Evolutionary conservation across 2,797 vertebrate species (phyloP).

Genomic region (Erpetoichthys calabaricus): DNA sequence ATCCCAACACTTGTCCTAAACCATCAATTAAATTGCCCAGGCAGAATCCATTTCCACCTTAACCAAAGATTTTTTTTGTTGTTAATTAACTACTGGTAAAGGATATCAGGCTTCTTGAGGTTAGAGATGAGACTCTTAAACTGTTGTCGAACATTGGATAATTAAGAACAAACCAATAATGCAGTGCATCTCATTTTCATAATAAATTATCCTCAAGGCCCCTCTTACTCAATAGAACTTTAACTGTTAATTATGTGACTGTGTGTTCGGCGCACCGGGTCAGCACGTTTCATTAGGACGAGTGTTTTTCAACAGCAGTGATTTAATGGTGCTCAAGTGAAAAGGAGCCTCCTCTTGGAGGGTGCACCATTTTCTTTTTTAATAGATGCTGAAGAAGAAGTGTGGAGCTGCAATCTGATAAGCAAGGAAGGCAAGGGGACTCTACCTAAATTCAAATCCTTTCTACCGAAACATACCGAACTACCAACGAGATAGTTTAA

Average conservation of each 20-base stretch:
- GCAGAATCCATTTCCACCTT: slow-evolving; percentile 33
- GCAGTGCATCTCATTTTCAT: slow-evolving; percentile 37
- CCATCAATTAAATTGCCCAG: slow-evolving; percentile 44
- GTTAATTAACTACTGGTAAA: slow-evolving; percentile 48
- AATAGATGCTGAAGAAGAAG: no score
- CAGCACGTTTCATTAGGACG: background rate
- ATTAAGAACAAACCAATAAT: slow-evolving; percentile 36
- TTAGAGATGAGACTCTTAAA: slow-evolving; percentile 37
- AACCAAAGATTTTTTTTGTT: slow-evolving; percentile 37
- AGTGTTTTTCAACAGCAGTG: background rate
- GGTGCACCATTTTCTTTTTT: background rate
- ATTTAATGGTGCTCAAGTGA: background rate
- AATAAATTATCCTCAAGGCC: slow-evolving; percentile 40
- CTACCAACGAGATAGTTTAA: no score
- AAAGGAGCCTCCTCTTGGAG: background rate
- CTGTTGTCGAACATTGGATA: slow-evolving; percentile 44
- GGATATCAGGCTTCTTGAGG: slow-evolving; percentile 49
- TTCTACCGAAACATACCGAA: no score
- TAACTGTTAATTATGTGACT: slow-evolving; percentile 14
- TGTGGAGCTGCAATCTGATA: no score
- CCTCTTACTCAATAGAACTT: slow-evolving; percentile 17
- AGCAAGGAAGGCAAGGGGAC: no score
- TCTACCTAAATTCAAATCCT: no score
- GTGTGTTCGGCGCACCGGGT: background rate
- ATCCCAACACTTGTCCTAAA: slow-evolving; percentile 39